Evolutionary conservation across 2,797 vertebrate genomes (phyloP).

Genomic region (Coreius guichenoti): DNA sequence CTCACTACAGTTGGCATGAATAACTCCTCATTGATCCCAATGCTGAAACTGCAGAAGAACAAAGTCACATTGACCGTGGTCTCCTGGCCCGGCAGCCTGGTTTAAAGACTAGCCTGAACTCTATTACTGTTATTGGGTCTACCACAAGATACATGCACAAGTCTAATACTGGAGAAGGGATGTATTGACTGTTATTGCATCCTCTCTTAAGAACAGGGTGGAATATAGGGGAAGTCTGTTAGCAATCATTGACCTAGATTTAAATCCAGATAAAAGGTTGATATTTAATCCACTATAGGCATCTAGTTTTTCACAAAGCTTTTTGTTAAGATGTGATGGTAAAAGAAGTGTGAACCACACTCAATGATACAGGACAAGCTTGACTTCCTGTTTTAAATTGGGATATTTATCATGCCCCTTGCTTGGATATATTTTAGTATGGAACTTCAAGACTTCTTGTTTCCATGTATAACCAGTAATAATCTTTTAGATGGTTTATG

Average conservation of each 20-base stretch:
- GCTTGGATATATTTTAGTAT: conserved; percentile 40
- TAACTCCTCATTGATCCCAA: conserved; percentile 91
- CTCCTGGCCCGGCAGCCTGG: conserved; percentile 90
- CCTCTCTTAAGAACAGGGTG: conserved; percentile 22
- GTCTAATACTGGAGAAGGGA: background rate
- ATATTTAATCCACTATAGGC: conserved; percentile 21
- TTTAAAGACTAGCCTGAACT: conserved; percentile 70
- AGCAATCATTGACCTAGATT: conserved; percentile 66
- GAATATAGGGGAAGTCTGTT: conserved; percentile 58
- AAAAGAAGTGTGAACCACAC: background rate
- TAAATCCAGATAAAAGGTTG: conserved; percentile 55
- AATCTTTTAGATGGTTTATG: conserved; percentile 39
- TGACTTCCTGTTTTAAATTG: conserved; percentile 27
- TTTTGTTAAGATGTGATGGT: background rate
- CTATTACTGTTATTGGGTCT: conserved; percentile 14
- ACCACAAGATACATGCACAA: conserved; percentile 7
- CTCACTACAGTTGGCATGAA: conserved; percentile 91
- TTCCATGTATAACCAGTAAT: conserved; percentile 15
- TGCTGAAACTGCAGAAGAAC: conserved; percentile 93
- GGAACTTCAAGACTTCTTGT: background rate
- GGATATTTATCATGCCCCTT: conserved; percentile 3
- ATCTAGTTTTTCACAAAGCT: conserved; percentile 1
- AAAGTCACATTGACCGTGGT: conserved; percentile 91
- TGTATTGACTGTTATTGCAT: background rate
- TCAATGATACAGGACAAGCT: conserved; percentile 24